Evolutionary conservation across 2,113 vertebrate genomes (phyloP).

Genomic region (Dissostichus mawsoni): DNA sequence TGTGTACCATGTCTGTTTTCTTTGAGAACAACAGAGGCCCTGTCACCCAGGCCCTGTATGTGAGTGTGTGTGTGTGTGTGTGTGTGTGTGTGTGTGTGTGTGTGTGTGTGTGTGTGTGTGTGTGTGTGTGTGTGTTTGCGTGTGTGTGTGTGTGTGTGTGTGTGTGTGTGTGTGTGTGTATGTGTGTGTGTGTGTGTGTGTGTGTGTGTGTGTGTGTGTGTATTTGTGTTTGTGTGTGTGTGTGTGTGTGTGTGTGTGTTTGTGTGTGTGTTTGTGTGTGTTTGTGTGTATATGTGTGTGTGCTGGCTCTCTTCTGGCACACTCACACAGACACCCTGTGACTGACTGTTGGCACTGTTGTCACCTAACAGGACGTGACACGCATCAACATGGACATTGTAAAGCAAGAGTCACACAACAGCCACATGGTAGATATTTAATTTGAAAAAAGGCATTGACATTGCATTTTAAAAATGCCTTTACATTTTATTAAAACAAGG

Average conservation of each 20-base stretch:
- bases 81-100: no score
- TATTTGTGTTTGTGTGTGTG: no score
- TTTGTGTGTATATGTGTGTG: not conserved
- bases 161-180: slow-evolving; percentile 45
- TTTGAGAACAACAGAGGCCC: slow-evolving; percentile 45
- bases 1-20: slow-evolving; percentile 28
- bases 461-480: not conserved
- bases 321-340: slow-evolving; percentile 22
- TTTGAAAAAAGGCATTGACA: no score
- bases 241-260: no score
- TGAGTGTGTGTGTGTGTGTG: not conserved
- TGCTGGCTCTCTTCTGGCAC: slow-evolving; percentile 43
- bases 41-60: not conserved
- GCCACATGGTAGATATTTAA: slow-evolving; percentile 9
- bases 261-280: no score
- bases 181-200: slow-evolving; percentile 44
- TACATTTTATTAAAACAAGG: not conserved
- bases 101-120: no score
- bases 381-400: slow-evolving; percentile 39
- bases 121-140: not conserved
- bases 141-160: slow-evolving; percentile 49
- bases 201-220: slow-evolving; percentile 43
- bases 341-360: slow-evolving; percentile 54
- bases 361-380: slow-evolving; percentile 24
- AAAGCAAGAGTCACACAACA: slow-evolving; percentile 18